Evolutionary conservation across 2,113 vertebrate genomes (phyloP).

Genomic region (Anguilla rostrata): DNA sequence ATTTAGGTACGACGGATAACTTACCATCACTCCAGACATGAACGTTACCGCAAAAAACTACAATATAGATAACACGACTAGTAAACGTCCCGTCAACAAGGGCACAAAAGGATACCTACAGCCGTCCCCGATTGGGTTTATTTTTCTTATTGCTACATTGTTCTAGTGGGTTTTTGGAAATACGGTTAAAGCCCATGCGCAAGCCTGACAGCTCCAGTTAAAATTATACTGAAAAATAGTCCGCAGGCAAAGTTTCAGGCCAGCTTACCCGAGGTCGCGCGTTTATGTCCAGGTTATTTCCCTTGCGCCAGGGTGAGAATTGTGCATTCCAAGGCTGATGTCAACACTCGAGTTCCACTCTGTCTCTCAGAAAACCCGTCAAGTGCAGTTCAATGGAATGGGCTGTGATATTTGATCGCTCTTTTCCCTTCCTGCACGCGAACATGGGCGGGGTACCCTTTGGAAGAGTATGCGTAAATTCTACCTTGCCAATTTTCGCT

Average conservation of each 20-base stretch:
- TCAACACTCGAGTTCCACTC: conserved; percentile 42
- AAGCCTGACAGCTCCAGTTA: background rate
- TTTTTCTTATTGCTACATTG: background rate
- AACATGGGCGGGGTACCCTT: conserved; percentile 51
- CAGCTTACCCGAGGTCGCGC: conserved; percentile 52
- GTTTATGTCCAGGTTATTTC: conserved; percentile 34
- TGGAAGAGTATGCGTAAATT: conserved; percentile 7
- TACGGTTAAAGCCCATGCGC: background rate
- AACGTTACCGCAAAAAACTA: background rate
- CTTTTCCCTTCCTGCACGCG: conserved; percentile 41
- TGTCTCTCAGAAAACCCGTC: conserved; percentile 27
- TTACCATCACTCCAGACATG: background rate
- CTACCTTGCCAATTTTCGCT: background rate
- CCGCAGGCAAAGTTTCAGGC: background rate
- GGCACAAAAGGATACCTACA: background rate
- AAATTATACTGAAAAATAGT: background rate
- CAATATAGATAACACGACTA: background rate
- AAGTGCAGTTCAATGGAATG: conserved; percentile 23
- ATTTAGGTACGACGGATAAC: background rate
- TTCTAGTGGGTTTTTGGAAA: background rate
- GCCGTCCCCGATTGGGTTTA: background rate
- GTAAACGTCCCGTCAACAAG: background rate
- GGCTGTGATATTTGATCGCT: conserved; percentile 50
- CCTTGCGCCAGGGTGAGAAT: conserved; percentile 2
- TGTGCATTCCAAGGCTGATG: conserved; percentile 52